These are phyloP conservation scores for Hypocryptadius cinnamomeus DNA, from an alignment of 2,113 vertebrate species.

Conservation along the genomic window DNA sequence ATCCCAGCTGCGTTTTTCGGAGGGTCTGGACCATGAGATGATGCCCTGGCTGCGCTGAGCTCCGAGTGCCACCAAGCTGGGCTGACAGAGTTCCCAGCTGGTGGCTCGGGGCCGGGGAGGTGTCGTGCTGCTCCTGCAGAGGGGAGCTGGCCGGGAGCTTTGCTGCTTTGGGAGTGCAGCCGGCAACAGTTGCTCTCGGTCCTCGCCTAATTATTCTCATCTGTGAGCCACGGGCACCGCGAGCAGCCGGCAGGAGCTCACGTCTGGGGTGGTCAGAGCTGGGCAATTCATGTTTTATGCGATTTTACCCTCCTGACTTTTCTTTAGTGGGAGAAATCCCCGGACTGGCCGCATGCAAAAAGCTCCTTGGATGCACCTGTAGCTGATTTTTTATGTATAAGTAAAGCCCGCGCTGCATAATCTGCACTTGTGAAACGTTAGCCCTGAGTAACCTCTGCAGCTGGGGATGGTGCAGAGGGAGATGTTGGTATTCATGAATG, in stretches of 20 bases:
- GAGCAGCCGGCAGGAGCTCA: conserved; percentile 10
- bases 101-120: background rate
- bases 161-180: conserved; percentile 16
- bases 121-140: background rate
- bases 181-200: background rate
- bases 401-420: conserved; percentile 51
- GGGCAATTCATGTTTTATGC: background rate
- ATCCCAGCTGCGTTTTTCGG: background rate
- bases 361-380: conserved; percentile 25
- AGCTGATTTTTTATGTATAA: conserved; percentile 61
- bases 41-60: background rate
- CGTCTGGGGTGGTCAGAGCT: background rate
- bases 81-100: background rate
- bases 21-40: background rate
- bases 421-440: conserved; percentile 64
- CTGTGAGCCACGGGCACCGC: background rate
- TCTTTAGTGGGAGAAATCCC: background rate
- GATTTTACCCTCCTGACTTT: background rate
- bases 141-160: background rate
- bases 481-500: conserved; percentile 73
- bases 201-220: background rate
- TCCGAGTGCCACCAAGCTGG: background rate
- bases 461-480: conserved; percentile 63
- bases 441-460: conserved; percentile 73
- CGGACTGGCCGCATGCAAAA: background rate